Percentiles rank a stretch among this genome's conserved stretches.
phyloP scores from a whole-genome alignment of 2,888 invertebrate genomes.

The Rhagonycha lutea region DNA sequence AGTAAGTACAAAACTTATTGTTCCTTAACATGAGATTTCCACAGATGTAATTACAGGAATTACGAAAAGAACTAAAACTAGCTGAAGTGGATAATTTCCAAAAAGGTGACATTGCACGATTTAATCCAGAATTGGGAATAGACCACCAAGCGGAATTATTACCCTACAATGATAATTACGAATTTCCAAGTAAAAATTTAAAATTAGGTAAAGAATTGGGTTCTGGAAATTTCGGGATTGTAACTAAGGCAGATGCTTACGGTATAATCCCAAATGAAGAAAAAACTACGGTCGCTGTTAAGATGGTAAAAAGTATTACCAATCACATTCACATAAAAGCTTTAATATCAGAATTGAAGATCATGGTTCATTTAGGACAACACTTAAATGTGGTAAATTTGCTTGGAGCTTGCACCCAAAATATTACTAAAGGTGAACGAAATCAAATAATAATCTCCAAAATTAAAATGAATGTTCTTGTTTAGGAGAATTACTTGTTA shows the following conservation, averaged over 20 bases:
- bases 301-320: constrained; percentile 90
- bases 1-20: neutral
- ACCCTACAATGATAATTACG: constrained; percentile 88
- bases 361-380: constrained; percentile 92
- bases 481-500: neutral
- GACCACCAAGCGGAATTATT: constrained; percentile 94
- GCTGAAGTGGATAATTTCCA: constrained; percentile 78
- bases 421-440: constrained; percentile 81
- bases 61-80: constrained; percentile 69
- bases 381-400: constrained; percentile 95
- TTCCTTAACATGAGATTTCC: neutral
- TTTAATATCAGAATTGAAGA: constrained; percentile 89
- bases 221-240: constrained; percentile 93
- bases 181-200: constrained; percentile 84
- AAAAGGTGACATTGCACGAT: constrained; percentile 75
- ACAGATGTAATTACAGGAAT: constrained; percentile 52
- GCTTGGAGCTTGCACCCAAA: constrained; percentile 90
- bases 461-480: too few species aligned
- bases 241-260: constrained; percentile 82
- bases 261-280: constrained; percentile 78
- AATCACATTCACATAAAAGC: constrained; percentile 86
- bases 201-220: constrained; percentile 85
- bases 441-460: neutral
- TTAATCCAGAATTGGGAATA: constrained; percentile 87
- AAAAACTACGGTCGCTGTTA: constrained; percentile 85